A percentile compares a stretch with the other conserved stretches of the same genome.
Conservation (phyloP, 2,113 vertebrate genomes). For the Corythaixoides concolor region DNA sequence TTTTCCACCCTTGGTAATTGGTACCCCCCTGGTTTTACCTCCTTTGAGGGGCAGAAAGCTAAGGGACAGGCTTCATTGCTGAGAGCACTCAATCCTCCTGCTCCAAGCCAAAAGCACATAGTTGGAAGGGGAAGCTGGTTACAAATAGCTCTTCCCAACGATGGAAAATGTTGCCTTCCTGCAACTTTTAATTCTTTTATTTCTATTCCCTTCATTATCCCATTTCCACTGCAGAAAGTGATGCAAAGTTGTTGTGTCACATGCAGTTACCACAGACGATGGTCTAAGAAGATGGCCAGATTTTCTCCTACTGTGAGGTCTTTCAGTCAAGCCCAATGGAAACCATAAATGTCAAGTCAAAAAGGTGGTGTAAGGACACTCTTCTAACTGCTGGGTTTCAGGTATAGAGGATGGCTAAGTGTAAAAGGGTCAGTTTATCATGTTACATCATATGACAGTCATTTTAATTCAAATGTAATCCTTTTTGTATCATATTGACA, state of each 20-base stretch:
- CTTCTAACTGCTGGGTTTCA: background rate
- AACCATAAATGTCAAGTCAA: background rate
- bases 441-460: background rate
- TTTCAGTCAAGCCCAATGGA: background rate
- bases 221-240: background rate
- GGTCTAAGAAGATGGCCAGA: background rate
- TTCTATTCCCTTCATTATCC: background rate
- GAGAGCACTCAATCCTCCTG: background rate
- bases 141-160: rapidly evolving
- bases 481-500: background rate
- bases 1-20: background rate
- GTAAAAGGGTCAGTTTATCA: background rate
- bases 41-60: background rate
- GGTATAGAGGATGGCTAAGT: background rate
- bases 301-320: background rate
- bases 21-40: rapidly evolving
- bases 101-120: background rate
- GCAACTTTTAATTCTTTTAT: background rate
- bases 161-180: background rate
- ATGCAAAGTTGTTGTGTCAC: background rate
- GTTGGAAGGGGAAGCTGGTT: background rate
- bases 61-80: no score
- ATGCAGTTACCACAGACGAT: background rate
- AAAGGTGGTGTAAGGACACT: background rate
- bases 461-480: background rate